These are phyloP conservation scores for Apostichopus californicus DNA, from an alignment of 35 echinoderm and acorn worm genomes.

Conservation along the genomic window DNA sequence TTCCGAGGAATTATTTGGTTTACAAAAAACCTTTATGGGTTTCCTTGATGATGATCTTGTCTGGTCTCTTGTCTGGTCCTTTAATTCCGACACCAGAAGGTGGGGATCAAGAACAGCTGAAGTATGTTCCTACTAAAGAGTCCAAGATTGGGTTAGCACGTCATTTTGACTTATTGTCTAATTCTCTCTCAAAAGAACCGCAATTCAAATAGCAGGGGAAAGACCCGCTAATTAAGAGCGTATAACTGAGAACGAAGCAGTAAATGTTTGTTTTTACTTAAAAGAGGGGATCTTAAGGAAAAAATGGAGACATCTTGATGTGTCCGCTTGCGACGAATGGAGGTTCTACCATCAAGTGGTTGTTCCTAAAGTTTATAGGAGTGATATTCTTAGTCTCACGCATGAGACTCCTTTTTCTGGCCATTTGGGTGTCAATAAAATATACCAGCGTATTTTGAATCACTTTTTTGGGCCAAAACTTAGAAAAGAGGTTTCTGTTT, in stretches of 20 bases:
- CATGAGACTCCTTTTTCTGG: conserved; percentile 37
- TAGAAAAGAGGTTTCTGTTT: conserved; percentile 24
- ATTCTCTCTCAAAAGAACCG: not conserved
- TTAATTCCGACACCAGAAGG: not conserved
- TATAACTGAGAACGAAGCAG: not conserved
- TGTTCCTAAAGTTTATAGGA: conserved; percentile 40
- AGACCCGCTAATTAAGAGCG: not conserved
- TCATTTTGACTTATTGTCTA: not conserved
- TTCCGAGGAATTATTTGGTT: not conserved
- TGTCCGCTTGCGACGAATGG: conserved; percentile 30
- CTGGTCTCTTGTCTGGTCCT: not conserved
- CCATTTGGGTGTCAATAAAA: conserved; percentile 49
- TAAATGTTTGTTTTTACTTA: conserved; percentile 35
- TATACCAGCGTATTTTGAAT: not conserved
- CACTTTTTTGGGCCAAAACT: conserved; percentile 67
- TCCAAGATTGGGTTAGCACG: not conserved
- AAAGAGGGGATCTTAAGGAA: conserved; percentile 4
- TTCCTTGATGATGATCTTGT: not conserved
- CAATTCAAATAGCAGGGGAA: conserved; percentile 11
- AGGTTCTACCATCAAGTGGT: conserved; percentile 38
- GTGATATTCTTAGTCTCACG: conserved; percentile 38
- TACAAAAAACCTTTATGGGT: not conserved
- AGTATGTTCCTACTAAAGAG: not conserved
- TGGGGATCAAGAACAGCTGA: not conserved
- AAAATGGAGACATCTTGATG: conserved; percentile 50